These are phyloP conservation scores for Sinotaia quadrata DNA, from an alignment of 2,888 invertebrate genomes.

Conservation along the genomic window DNA sequence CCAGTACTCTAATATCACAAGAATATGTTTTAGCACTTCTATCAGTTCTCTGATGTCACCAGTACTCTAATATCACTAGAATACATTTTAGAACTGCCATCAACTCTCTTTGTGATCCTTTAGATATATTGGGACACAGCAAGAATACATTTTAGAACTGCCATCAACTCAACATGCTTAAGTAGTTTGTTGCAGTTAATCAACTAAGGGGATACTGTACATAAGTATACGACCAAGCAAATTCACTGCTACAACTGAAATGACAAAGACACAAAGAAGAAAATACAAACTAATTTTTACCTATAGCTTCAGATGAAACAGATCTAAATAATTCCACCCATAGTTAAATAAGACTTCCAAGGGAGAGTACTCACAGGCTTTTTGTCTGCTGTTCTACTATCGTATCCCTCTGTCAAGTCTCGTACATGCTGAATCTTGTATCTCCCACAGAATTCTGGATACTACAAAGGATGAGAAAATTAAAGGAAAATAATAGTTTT, in stretches of 20 bases:
- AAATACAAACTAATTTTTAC: background rate
- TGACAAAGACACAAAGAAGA: slow-evolving; percentile 31
- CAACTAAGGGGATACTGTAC: too few relatives aligned
- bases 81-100: too few relatives aligned
- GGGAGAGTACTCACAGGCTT: slow-evolving; percentile 76
- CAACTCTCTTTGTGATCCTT: too few relatives aligned
- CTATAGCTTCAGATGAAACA: background rate
- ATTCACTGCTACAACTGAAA: background rate
- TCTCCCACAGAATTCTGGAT: slow-evolving; percentile 73
- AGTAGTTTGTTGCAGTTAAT: too few relatives aligned
- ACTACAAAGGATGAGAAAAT: slow-evolving; percentile 59
- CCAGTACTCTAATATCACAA: too few relatives aligned
- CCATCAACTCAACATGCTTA: too few relatives aligned
- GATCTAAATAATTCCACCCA: too few relatives aligned
- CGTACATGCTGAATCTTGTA: slow-evolving; percentile 80
- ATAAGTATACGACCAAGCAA: slow-evolving; percentile 30
- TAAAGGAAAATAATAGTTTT: background rate
- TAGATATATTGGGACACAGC: too few relatives aligned
- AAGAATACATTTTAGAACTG: too few relatives aligned
- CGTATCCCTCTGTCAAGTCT: slow-evolving; percentile 91
- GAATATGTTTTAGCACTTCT: too few relatives aligned
- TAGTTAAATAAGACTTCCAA: background rate
- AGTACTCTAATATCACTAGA: too few relatives aligned
- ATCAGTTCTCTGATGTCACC: too few relatives aligned
- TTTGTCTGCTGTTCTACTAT: slow-evolving; percentile 81